Evolutionary conservation across 2,797 vertebrate genomes (phyloP).

Genomic region (Myotis findleyi): DNA sequence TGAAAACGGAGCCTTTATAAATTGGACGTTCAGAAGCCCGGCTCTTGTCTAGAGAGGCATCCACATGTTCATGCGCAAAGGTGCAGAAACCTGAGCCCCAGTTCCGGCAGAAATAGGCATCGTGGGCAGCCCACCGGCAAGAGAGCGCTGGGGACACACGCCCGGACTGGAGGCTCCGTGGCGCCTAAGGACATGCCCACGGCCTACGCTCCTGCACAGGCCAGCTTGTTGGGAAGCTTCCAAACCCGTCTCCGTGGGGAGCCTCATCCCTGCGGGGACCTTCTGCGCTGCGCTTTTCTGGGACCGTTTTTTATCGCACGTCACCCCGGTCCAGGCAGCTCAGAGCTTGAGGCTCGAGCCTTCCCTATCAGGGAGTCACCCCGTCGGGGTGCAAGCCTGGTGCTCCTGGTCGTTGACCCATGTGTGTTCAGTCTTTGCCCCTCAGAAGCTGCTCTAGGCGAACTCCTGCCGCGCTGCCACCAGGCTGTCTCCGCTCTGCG

Average conservation of each 20-base stretch:
- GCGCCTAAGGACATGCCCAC: not conserved
- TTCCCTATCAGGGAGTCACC: not conserved
- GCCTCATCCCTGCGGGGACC: conserved; percentile 60
- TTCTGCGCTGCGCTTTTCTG: conserved; percentile 64
- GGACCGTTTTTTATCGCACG: not conserved
- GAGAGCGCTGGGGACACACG: too few relatives aligned
- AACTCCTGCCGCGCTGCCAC: not conserved
- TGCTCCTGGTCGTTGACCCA: not conserved
- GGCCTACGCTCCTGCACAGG: not conserved
- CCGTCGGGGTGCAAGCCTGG: not conserved
- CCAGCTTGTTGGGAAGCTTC: conserved; percentile 67
- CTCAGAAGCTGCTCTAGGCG: not conserved
- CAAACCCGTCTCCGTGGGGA: conserved; percentile 68
- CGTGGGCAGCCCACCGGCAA: not conserved
- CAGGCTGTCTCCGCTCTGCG: not conserved
- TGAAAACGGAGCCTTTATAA: not conserved
- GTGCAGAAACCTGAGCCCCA: not conserved
- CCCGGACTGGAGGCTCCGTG: not conserved
- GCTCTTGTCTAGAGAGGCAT: not conserved
- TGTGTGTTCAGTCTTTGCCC: not conserved
- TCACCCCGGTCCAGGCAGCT: not conserved
- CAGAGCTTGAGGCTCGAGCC: not conserved
- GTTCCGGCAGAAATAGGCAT: not conserved
- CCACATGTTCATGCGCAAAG: accelerated
- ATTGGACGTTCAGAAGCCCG: not conserved